Base-by-base conservation (phyloP, 2,797 vertebrate genomes). In the Sebastes paucispinis region DNA sequence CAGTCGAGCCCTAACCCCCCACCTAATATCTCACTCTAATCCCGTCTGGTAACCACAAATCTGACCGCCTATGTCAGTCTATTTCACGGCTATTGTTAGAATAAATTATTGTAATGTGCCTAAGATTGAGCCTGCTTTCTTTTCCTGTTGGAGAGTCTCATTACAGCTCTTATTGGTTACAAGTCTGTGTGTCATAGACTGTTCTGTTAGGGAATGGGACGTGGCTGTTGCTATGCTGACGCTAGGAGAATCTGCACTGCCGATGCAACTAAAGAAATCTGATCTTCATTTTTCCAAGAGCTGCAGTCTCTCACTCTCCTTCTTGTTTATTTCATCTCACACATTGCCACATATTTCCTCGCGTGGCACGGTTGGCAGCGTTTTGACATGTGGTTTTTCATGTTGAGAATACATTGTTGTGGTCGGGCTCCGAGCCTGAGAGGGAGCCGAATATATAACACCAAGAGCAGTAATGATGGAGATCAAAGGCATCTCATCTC, bases 161-260 rank as follows among this genome's bases (percentile, higher is more conserved):
- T 91, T 93, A 92, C 90, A 88, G 88, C 87, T 92, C 90, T 93
- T 91, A 94, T 94, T 94, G 93, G 94, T 93, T 93, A 87, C 91
- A 93, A 88, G 92, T 91, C 79, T 85, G 88, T 87, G 91, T 94
- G 92, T 94, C 93, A 93, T 87, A 89, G 87, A 90, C 82, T 88
- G 85, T 92, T 92, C 92, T 91, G 93, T 91, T 88, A 88, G 90
- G 88, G 90, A 92, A 90, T 73, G 90, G 92, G 90, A 94, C 73
- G 89, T 81, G 89, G 94, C 92, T 95, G 94, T 94, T 94, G 94
- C 94, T 94, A 95, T 94, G 94, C 94, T 91, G 92, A 93, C 88
- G 83, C 91, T 71, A 85, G 91, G 88, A 92, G 91, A 92, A 93
- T 90, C 90, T 93, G 92, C 92, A 92, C 89, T 94, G 92, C 89